Evolutionary conservation across 2,797 vertebrate genomes (phyloP), one percentile per base, ranked within the genome.

Genomic region (Anisognathus igniventris): DNA sequence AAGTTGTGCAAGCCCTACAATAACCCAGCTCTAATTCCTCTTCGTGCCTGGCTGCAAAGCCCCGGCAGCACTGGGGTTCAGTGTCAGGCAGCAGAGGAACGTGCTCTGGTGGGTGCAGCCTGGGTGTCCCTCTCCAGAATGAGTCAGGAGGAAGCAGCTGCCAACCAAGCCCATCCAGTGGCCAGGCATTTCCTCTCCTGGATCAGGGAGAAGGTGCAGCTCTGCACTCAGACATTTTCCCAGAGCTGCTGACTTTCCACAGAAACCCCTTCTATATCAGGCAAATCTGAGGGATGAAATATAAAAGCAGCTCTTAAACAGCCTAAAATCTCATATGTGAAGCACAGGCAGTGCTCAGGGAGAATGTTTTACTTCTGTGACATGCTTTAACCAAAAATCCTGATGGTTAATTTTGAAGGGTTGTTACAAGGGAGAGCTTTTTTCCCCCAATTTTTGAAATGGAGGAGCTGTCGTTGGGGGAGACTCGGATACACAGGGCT

Each of bases 51-150:
- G 73, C 76, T 53, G 56, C 7, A 3, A 84, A 75, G 53, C 35
- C 40, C 31, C 1, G 3, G 66, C 67, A 24, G 71, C 0, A 7
- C 7, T 21, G n/a, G 22, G 17, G 15, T 33, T 57, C 0, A 0
- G 76, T 10, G 12, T 50, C 9, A 24, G 68, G 53, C 42, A 50
- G 53, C 47, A 31, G 14, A 33, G 30, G 50, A 61, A 81, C 0
- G 0, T 47, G 78, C 37, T 39, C 33, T 19, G 37, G 45, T 28
- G 13, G 1, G 16, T 25, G 30, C 28, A 66, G 73, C 66, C 53
- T 9, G 45, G 9, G 30, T 37, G 58, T 57, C 58, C 79, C 67
- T 31, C 31, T 60, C 60, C 65, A 18, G 42, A 54, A 30, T n/a
- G 39, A 84, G 11, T 14, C 8, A 22, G 37, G 58, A 76, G 22